Evolutionary conservation across 1,140 invertebrate genomes (phyloP).

Genomic region (Pinna nobilis): DNA sequence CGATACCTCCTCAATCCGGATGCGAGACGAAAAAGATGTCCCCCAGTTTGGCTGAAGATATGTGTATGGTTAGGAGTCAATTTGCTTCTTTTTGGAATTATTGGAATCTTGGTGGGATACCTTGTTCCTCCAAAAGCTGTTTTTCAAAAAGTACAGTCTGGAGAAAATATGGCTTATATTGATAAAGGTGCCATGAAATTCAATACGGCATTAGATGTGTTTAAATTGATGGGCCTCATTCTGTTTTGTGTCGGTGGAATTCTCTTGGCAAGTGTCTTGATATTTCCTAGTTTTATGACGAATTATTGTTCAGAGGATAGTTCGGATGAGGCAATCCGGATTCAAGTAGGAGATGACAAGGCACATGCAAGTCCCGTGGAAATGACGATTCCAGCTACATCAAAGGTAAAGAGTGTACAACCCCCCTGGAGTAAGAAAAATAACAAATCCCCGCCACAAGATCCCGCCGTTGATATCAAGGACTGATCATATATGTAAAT

Average conservation of each 20-base stretch:
- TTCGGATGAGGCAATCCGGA: constrained; percentile 50
- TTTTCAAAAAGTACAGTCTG: constrained; percentile 71
- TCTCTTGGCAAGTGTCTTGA: constrained; percentile 74
- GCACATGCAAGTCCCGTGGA: constrained; percentile 62
- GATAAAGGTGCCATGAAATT: constrained; percentile 75
- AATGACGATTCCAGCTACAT: constrained; percentile 65
- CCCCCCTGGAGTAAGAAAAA: constrained; percentile 53
- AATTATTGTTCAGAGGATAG: constrained; percentile 73
- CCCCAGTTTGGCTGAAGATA: constrained; percentile 75
- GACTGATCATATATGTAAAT: too few relatives aligned
- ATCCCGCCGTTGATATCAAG: neutral
- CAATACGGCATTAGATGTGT: constrained; percentile 77
- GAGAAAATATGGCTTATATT: constrained; percentile 73
- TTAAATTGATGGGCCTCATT: constrained; percentile 77
- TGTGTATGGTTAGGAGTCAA: constrained; percentile 75
- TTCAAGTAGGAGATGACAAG: constrained; percentile 53
- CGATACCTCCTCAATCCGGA: constrained; percentile 73
- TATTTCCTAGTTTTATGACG: constrained; percentile 76
- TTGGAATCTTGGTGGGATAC: constrained; percentile 77
- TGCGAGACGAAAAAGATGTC: constrained; percentile 64
- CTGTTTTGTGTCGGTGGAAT: constrained; percentile 78
- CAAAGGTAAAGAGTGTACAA: constrained; percentile 68
- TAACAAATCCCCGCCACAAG: constrained; percentile 13
- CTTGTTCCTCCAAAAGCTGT: constrained; percentile 75
- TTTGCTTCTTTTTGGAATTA: constrained; percentile 75